Evolutionary conservation across 2,888 invertebrate species (phyloP), one percentile per base, ranked within the genome.

Genomic region (Salticus scenicus): DNA sequence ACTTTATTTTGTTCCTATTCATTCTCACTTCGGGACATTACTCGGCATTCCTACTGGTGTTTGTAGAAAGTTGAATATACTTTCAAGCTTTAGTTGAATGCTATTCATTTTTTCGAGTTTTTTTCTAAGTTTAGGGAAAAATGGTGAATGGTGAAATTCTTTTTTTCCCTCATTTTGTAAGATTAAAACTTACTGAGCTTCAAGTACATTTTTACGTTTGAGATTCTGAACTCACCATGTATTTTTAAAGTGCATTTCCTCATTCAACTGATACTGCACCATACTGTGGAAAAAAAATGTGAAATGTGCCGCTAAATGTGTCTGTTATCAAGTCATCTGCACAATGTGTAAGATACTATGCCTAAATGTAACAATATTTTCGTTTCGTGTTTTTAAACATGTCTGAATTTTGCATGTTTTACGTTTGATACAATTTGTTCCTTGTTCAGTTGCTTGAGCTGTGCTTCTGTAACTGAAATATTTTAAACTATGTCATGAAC

Each of bases 401-500:
- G n/a, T 28, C 0, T 28, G 27, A 14, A 64, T 28, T 30, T 10
- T 28, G 20, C 37, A 47, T 64, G 24, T 28, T 64, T 17, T 20
- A 27, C 4, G 8, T 33, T 67, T 31, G 33, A 24, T 47, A 31
- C 47, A 64, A 30, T 72, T 79, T 64, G 72, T 64, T 79, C 66
- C 66, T 79, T 20, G 33, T 24, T 33, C 66, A 67, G 33, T 2
- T 33, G 42, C 24, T n/a, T 42, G 78, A 66, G 63, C 42, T 33
- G 24, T 70, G 71, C 69, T 14, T 28, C 42, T 71, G 42, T 14
- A 57, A 41, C n/a, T 77, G 57, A 57, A 77, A 27, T 33, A 51
- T 77, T 24, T 33, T 20, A 37, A 37, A 37, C 27, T 42, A 72
- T 17, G n/a, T 69, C 41, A 79, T 79, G 76, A 30, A 71, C 64